A percentile compares a stretch with the other conserved stretches of the same genome.
phyloP scores from a whole-genome alignment of 2,888 invertebrate genomes.

The Mystacides longicornis region DNA sequence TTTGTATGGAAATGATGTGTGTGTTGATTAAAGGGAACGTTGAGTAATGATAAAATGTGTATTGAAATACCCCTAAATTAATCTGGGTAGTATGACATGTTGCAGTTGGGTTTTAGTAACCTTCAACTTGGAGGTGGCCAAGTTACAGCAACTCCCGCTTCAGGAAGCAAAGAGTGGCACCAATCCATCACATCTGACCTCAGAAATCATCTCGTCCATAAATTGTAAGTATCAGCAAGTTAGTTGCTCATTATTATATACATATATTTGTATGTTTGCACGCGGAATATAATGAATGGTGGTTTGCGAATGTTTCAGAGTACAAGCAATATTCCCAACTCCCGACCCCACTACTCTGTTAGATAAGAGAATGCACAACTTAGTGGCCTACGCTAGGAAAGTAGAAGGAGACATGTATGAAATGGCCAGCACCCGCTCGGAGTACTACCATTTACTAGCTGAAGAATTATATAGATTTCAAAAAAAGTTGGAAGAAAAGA shows the following conservation, averaged over 20 bases:
- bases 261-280: not conserved
- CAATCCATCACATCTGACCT: slow-evolving; percentile 94
- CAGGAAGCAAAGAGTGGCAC: slow-evolving; percentile 94
- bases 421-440: slow-evolving; percentile 94
- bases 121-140: slow-evolving; percentile 59
- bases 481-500: slow-evolving; percentile 93
- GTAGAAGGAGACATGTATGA: slow-evolving; percentile 99
- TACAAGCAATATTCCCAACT: slow-evolving; percentile 98
- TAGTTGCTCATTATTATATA: not conserved
- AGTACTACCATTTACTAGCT: slow-evolving; percentile 96
- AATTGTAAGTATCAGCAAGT: slow-evolving; percentile 62
- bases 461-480: slow-evolving; percentile 99
- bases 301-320: slow-evolving; percentile 42
- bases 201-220: slow-evolving; percentile 97
- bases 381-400: slow-evolving; percentile 96
- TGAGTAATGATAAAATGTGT: too few species aligned
- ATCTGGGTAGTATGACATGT: slow-evolving; percentile 17
- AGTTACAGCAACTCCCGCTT: slow-evolving; percentile 72
- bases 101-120: slow-evolving; percentile 48
- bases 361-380: slow-evolving; percentile 94
- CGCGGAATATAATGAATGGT: not conserved
- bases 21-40: too few species aligned
- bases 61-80: not conserved
- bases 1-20: too few species aligned
- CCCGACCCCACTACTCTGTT: slow-evolving; percentile 94